Conservation (phyloP, 2,888 invertebrate genomes). For the Autographa gamma region DNA sequence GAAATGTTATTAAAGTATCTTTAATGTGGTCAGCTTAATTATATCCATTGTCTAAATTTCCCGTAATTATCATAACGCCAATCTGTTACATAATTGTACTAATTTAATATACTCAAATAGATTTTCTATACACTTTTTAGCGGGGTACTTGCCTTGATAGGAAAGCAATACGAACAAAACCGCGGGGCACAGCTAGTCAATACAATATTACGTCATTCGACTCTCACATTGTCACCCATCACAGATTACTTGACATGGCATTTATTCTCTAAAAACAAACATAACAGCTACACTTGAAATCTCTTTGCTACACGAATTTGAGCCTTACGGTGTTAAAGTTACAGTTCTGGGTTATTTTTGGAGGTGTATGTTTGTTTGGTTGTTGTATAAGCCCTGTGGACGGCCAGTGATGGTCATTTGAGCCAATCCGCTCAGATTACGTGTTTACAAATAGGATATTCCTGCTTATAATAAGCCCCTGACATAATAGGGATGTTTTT, state of each 20-base stretch:
- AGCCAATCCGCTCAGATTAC: conserved; percentile 69
- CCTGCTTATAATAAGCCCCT: conserved; percentile 53
- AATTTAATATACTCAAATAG: too few species aligned
- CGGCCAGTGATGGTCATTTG: conserved; percentile 69
- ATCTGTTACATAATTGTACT: too few species aligned
- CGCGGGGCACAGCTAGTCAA: conserved; percentile 11
- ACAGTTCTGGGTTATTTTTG: background rate
- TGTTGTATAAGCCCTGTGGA: conserved; percentile 38
- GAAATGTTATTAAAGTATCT: too few species aligned
- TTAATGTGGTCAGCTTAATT: too few species aligned
- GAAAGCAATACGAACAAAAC: too few species aligned
- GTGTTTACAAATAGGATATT: conserved; percentile 73
- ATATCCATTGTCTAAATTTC: too few species aligned
- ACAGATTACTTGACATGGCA: conserved; percentile 58
- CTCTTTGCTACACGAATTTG: conserved; percentile 2
- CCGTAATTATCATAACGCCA: too few species aligned
- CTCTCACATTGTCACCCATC: conserved; percentile 62
- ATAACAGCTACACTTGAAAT: conserved; percentile 8
- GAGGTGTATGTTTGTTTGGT: conserved; percentile 16
- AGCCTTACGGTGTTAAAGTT: conserved; percentile 6
- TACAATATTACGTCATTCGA: conserved; percentile 66
- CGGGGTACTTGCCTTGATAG: too few species aligned
- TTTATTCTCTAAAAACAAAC: conserved; percentile 51
- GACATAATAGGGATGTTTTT: conserved; percentile 31
- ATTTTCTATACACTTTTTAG: too few species aligned